Percentiles rank a stretch among this genome's conserved stretches.
phyloP scores from a whole-genome alignment of 1,140 invertebrate genomes.

The Bicyclus anynana region DNA sequence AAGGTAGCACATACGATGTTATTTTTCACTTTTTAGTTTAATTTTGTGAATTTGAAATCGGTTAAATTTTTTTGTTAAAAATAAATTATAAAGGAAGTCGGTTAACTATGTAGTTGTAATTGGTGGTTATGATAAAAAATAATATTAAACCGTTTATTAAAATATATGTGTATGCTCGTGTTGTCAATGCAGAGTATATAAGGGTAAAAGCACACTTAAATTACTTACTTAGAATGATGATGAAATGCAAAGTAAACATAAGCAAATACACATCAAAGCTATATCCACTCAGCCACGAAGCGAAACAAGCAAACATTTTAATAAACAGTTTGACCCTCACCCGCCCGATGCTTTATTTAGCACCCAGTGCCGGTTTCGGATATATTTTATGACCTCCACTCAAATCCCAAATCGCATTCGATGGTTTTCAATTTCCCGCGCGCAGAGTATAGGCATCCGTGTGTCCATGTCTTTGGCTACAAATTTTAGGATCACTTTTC shows the following conservation, averaged over 20 bases:
- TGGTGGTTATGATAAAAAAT: no score
- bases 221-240: neutral
- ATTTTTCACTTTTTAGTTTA: no score
- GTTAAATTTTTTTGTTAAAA: no score
- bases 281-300: neutral
- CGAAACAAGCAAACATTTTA: conserved; percentile 25
- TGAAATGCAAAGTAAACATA: conserved; percentile 5
- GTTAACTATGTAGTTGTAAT: no score
- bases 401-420: conserved; percentile 54
- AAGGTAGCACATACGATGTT: no score
- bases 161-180: no score
- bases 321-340: conserved; percentile 18
- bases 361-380: conserved; percentile 25
- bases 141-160: no score
- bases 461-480: neutral
- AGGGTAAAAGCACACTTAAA: no score
- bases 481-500: neutral
- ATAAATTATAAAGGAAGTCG: no score
- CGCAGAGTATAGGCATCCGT: conserved; percentile 9
- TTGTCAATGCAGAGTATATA: no score
- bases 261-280: conserved; percentile 1
- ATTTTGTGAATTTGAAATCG: no score
- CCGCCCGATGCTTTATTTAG: conserved; percentile 42
- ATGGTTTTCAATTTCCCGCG: conserved; percentile 57
- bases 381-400: conserved; percentile 50